phyloP scores from a whole-genome alignment of 2,113 vertebrate genomes.

The Solea solea region DNA sequence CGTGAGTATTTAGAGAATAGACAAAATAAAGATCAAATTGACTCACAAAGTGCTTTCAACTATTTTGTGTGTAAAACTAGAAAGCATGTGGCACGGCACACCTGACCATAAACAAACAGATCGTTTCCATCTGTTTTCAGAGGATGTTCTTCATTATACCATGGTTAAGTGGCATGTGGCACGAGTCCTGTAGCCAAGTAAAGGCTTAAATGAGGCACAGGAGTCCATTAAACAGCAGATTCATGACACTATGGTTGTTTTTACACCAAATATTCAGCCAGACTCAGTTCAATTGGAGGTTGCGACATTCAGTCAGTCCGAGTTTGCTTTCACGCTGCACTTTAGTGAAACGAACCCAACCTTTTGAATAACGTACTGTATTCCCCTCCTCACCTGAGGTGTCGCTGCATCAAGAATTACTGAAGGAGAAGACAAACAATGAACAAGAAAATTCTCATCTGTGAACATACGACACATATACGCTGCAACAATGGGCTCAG shows the following conservation, averaged over 20 bases:
- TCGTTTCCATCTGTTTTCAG: background rate
- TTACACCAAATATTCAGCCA: too few species aligned
- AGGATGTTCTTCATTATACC: background rate
- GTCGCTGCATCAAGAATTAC: too few species aligned
- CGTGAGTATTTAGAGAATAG: constrained; percentile 27
- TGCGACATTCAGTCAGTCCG: too few species aligned
- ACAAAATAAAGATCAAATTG: background rate
- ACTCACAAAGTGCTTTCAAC: background rate
- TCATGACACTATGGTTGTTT: background rate
- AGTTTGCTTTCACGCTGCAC: too few species aligned
- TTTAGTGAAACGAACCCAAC: too few species aligned
- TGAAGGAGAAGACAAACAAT: too few species aligned
- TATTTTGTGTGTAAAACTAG: background rate
- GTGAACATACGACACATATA: too few species aligned
- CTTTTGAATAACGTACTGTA: too few species aligned
- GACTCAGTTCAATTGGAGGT: too few species aligned
- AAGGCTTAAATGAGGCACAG: background rate
- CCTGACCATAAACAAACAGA: background rate
- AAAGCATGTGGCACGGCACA: background rate
- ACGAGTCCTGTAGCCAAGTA: background rate
- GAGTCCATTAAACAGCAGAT: background rate
- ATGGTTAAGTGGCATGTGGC: background rate
- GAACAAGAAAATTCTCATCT: too few species aligned
- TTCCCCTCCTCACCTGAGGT: too few species aligned
- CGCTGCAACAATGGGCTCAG: too few species aligned